Base-by-base conservation (phyloP, 2,888 invertebrate genomes). In the Ernsta delagoae region DNA sequence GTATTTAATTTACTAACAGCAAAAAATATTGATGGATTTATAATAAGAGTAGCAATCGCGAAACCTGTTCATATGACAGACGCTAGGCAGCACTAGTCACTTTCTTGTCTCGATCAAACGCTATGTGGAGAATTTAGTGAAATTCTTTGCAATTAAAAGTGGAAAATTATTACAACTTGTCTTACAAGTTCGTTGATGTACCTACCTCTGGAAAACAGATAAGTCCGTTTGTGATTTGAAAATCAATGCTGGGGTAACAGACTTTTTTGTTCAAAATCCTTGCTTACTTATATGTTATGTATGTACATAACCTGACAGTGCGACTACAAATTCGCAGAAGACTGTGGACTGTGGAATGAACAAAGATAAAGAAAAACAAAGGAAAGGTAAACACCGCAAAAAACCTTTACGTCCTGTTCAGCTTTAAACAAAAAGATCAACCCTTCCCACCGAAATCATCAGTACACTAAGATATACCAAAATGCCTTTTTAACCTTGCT, bases 31-130 rank as follows among this genome's bases (percentile, higher is more conserved):
- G 67, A 71, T 67, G 67, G 67, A 59, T 71, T 67, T 70, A 70
- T 71, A 70, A 64, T 70, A 60, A 59, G 61, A 71, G 70, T 61
- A 53, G 64, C 57, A 45, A 71, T 65, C 57, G 66, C 62, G 48
- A 71, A 70, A 72, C 70, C 66, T 65, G 71, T 72, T 65, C 59
- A 48, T 56, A 62, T 68, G 72, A 65, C 70, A 72, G 66, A 59
- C 43, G 59, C 41, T 69, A 34, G 68, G 62, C 62, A 41, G 34
- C 57, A 24, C 50, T 61, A 48, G 59, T 62, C 34, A 65, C 70
- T 70, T 64, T 70, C 69, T 43, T 59, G 53, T 36, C 24, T 41
- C 36, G 6, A 41, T 9, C 16, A 59, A 69, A 43, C 39, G 53
- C 24, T 50, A 53, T 36, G 56, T 24, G 57, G 11, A n/a, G 50